A percentile compares a stretch with the other conserved stretches of the same genome.
Evolutionary conservation across 2,113 vertebrate genomes (phyloP).

Genomic region (Chroicocephalus ridibundus): DNA sequence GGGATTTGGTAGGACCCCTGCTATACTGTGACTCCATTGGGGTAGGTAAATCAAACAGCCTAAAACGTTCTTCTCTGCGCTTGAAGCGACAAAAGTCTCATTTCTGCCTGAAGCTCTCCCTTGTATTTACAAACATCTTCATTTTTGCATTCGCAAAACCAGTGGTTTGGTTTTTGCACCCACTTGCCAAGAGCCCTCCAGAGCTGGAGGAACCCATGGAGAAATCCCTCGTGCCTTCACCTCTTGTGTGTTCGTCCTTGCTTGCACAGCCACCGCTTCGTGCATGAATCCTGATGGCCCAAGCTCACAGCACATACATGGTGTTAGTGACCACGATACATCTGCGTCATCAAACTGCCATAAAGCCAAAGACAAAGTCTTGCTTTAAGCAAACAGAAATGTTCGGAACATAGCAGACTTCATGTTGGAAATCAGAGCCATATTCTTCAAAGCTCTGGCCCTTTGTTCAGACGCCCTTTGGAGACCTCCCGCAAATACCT

Average conservation of each 20-base stretch:
- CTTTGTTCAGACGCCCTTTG: constrained; percentile 60
- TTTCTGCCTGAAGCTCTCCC: not conserved
- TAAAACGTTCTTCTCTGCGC: not conserved
- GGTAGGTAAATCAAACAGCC: not conserved
- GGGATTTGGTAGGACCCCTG: not conserved
- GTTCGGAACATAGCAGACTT: constrained; percentile 43
- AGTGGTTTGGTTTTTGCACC: not conserved
- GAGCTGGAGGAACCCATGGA: not conserved
- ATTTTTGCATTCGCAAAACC: not conserved
- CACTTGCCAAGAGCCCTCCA: not conserved
- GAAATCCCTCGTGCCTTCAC: not conserved
- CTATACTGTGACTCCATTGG: rapidly evolving
- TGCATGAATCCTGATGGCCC: not conserved
- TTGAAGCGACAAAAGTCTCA: not conserved
- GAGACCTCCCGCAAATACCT: constrained; percentile 58
- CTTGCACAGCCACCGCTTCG: not conserved
- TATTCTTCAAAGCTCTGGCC: constrained; percentile 37
- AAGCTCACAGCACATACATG: not conserved
- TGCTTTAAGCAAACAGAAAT: constrained; percentile 49
- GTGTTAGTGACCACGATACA: not conserved
- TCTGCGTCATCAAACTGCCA: not conserved
- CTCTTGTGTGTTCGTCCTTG: not conserved
- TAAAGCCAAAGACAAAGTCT: not conserved
- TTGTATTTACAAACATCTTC: not conserved
- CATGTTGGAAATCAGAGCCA: constrained; percentile 49